Conservation (phyloP, 2,888 invertebrate genomes). For the Drosophila robusta region DNA sequence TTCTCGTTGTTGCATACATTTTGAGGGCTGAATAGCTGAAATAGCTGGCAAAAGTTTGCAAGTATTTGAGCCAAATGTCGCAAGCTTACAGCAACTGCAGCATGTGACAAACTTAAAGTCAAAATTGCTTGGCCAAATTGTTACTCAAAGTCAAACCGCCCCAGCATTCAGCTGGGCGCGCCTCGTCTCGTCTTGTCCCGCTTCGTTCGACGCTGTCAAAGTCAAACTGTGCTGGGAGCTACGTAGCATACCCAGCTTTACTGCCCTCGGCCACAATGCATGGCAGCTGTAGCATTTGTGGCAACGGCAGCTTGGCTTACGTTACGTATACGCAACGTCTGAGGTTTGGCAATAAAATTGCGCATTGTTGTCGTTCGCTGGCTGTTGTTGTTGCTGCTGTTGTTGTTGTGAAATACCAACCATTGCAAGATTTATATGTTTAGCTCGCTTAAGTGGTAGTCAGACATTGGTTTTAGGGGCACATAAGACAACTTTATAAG, state of each 20-base stretch:
- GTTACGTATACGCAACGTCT: conserved; percentile 76
- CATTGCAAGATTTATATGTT: conserved; percentile 78
- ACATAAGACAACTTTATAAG: conserved; percentile 72
- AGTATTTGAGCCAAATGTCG: conserved; percentile 32
- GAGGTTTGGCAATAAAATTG: conserved; percentile 76
- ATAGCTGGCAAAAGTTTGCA: conserved; percentile 19
- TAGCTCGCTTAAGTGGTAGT: conserved; percentile 75
- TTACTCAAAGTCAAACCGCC: conserved; percentile 51
- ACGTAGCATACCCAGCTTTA: conserved; percentile 26
- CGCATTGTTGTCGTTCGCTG: conserved; percentile 63
- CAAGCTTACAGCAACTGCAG: conserved; percentile 8
- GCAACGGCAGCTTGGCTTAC: conserved; percentile 58
- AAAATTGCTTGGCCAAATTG: conserved; percentile 55
- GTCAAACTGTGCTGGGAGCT: conserved; percentile 36
- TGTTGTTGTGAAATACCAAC: conserved; percentile 62
- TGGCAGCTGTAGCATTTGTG: conserved; percentile 68
- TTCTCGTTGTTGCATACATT: conserved; percentile 5
- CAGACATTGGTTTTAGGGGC: conserved; percentile 76
- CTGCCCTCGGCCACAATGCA: conserved; percentile 56
- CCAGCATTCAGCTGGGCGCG: conserved; percentile 22
- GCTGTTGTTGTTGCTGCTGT: conserved; percentile 30
- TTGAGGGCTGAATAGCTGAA: conserved; percentile 9
- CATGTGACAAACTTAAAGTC: conserved; percentile 60
- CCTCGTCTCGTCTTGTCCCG: neutral
- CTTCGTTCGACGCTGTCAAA: conserved; percentile 36